phyloP scores from a whole-genome alignment of 2,113 vertebrate species.

The Poeciliopsis prolifica region DNA sequence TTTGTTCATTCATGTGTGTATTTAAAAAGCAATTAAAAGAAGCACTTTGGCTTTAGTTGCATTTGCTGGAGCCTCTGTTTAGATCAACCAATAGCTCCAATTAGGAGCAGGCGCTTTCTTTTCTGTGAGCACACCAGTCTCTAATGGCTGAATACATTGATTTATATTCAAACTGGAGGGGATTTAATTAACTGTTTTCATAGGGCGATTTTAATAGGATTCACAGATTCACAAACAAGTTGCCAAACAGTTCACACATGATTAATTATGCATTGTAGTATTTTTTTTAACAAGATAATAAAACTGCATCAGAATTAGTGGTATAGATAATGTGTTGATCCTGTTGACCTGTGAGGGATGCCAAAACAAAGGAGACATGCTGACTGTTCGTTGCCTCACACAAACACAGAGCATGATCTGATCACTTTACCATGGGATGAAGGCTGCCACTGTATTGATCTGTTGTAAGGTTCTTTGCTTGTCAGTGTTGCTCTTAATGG shows the following conservation, averaged over 20 bases:
- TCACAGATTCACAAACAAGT: constrained; percentile 68
- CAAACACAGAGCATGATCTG: not conserved
- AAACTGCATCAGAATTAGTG: constrained; percentile 15
- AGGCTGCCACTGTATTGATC: not conserved
- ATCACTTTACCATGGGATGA: not conserved
- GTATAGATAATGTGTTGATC: constrained; percentile 25
- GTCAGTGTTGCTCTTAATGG: not conserved
- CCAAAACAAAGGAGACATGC: constrained; percentile 1
- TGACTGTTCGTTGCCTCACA: not conserved
- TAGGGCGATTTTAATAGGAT: constrained; percentile 77
- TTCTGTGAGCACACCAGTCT: constrained; percentile 70
- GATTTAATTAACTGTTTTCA: constrained; percentile 84
- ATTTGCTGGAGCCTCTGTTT: constrained; percentile 78
- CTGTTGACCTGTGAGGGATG: not conserved
- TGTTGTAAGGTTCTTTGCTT: not conserved
- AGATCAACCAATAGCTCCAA: constrained; percentile 76
- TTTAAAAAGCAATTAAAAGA: constrained; percentile 76
- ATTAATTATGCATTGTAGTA: constrained; percentile 76
- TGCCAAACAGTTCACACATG: constrained; percentile 71
- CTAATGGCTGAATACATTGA: constrained; percentile 81
- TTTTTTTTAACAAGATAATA: constrained; percentile 52
- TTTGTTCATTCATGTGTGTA: constrained; percentile 43
- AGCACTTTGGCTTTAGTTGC: constrained; percentile 72
- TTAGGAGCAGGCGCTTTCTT: constrained; percentile 71
- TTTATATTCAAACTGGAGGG: constrained; percentile 83